phyloP scores from a whole-genome alignment of 2,113 vertebrate genomes.

The Lamprologus sp. region DNA sequence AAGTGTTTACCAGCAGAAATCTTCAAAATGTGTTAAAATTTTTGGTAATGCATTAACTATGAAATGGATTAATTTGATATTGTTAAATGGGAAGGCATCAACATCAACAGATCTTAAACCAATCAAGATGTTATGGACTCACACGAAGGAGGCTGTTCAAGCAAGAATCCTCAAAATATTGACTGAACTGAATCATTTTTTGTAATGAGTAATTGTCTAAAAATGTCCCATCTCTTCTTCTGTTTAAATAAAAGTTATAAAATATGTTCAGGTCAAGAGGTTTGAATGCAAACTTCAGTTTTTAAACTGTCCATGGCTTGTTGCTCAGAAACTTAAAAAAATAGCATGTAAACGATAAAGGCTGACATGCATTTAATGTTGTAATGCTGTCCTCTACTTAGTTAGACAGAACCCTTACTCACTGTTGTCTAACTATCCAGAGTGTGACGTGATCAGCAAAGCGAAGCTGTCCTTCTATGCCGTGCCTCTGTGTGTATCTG shows the following conservation, averaged over 20 bases:
- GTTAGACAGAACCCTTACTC: not conserved
- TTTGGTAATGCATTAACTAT: not conserved
- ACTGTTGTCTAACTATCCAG: not conserved
- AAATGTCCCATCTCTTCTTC: not conserved
- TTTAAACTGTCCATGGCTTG: not conserved
- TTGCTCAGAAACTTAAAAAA: not conserved
- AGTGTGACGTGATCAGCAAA: conserved; percentile 7
- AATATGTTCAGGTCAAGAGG: not conserved
- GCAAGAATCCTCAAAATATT: not conserved
- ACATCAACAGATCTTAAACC: not conserved
- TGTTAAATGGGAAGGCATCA: not conserved
- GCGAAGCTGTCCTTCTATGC: not conserved
- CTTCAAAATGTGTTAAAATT: not conserved
- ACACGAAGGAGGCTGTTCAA: not conserved
- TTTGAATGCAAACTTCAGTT: not conserved
- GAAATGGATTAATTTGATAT: not conserved
- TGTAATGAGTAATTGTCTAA: not conserved
- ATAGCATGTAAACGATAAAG: not conserved
- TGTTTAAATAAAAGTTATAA: not conserved
- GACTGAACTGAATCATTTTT: not conserved
- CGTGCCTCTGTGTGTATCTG: not conserved
- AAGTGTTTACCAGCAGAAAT: not conserved
- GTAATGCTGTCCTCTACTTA: not conserved
- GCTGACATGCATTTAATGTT: not conserved
- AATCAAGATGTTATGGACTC: not conserved